Conservation (phyloP, 1,140 invertebrate genomes). For the Drosophila sproati region DNA sequence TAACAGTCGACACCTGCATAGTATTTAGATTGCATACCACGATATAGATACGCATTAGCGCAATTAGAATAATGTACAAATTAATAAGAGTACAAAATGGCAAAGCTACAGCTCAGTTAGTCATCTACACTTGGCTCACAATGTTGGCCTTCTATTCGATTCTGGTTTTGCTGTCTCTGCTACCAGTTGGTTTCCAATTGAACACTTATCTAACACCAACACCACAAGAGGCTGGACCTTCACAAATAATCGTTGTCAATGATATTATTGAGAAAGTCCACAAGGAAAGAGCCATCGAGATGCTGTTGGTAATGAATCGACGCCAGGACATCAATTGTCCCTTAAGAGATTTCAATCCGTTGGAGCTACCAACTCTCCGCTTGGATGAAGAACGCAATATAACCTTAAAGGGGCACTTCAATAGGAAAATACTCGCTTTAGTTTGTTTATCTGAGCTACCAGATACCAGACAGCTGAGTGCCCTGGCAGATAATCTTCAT, state of each 20-base stretch:
- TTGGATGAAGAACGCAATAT: not conserved
- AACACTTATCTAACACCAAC: not conserved
- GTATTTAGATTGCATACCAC: no score
- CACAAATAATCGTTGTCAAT: not conserved
- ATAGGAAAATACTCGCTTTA: constrained; percentile 12
- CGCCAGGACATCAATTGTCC: constrained; percentile 3
- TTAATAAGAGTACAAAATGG: not conserved
- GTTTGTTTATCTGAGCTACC: constrained; percentile 30
- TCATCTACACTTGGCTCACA: not conserved
- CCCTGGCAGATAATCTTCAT: constrained; percentile 11
- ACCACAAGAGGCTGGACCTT: not conserved
- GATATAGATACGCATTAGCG: not conserved
- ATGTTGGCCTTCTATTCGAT: constrained; percentile 2
- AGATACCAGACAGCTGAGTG: not conserved
- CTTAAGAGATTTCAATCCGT: not conserved
- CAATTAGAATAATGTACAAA: not conserved
- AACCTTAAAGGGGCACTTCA: not conserved
- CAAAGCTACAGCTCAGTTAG: not conserved
- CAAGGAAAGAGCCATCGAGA: not conserved
- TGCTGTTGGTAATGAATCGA: constrained; percentile 6
- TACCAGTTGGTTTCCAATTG: not conserved
- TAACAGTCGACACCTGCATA: no score
- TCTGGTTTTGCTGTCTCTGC: not conserved
- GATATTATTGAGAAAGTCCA: constrained; percentile 8
- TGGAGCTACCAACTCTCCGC: constrained; percentile 10